Conservation (phyloP, 2,888 invertebrate species). For the Tiliacea aurago region DNA sequence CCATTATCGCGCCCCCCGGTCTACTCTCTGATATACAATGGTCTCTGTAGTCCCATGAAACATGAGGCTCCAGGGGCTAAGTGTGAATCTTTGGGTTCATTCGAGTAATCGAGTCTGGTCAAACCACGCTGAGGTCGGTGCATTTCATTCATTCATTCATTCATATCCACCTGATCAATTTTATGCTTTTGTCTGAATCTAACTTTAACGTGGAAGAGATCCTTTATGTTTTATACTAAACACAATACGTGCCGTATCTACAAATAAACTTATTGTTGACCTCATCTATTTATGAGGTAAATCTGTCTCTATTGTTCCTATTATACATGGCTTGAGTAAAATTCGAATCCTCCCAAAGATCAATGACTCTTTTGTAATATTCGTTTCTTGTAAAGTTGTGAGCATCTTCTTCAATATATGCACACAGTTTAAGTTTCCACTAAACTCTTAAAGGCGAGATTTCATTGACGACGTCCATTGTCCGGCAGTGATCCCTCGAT, state of each 20-base stretch:
- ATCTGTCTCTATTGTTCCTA: constrained; percentile 15
- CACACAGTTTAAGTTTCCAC: constrained; percentile 38
- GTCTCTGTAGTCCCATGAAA: too few species aligned
- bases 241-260: constrained; percentile 47
- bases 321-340: constrained; percentile 3
- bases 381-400: not conserved
- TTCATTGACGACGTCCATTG: constrained; percentile 68
- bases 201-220: not conserved
- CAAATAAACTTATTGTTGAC: constrained; percentile 22
- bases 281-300: not conserved
- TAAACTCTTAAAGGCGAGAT: constrained; percentile 54
- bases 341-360: constrained; percentile 5
- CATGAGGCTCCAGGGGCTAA: too few species aligned
- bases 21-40: too few species aligned
- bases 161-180: not conserved
- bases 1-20: too few species aligned
- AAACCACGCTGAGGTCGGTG: too few species aligned
- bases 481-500: constrained; percentile 68
- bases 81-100: too few species aligned
- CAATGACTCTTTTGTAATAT: not conserved
- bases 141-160: too few species aligned
- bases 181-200: not conserved
- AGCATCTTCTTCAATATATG: constrained; percentile 12
- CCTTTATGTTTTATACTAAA: not conserved
- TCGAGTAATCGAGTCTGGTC: too few species aligned